Conservation (phyloP, 2,113 vertebrate species). For the Propithecus coquereli region DNA sequence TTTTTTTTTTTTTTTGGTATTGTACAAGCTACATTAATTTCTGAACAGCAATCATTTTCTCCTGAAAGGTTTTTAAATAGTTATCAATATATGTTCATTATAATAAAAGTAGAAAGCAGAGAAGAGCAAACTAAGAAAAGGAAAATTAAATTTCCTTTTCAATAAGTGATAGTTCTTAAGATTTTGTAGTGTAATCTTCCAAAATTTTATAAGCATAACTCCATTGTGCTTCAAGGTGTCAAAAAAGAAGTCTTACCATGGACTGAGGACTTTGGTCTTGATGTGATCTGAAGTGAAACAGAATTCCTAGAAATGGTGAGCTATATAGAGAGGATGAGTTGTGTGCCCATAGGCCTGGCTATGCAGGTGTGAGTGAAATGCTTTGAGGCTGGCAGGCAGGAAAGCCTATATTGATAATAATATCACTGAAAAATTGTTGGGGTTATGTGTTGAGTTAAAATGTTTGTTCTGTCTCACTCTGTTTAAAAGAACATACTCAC, state of each 20-base stretch:
- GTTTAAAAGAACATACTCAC: background rate
- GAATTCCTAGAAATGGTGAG: background rate
- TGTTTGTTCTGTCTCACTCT: constrained; percentile 42
- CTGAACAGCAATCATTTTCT: background rate
- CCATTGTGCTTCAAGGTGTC: background rate
- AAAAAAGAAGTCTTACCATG: background rate
- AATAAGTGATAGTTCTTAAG: background rate
- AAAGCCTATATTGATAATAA: background rate
- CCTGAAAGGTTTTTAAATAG: background rate
- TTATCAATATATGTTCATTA: background rate
- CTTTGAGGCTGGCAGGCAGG: background rate
- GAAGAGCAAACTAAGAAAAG: background rate
- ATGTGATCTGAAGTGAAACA: background rate
- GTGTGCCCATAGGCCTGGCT: background rate
- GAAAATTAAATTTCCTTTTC: background rate
- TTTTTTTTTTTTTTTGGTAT: no score
- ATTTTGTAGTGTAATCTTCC: background rate
- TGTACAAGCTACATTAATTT: background rate
- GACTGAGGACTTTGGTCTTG: background rate
- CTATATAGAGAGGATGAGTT: background rate
- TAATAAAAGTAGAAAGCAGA: background rate
- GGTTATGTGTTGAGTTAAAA: background rate
- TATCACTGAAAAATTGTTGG: background rate
- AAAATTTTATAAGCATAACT: background rate
- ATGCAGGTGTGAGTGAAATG: background rate